Conservation (phyloP, 2,113 vertebrate species). For the Hylia prasina region DNA sequence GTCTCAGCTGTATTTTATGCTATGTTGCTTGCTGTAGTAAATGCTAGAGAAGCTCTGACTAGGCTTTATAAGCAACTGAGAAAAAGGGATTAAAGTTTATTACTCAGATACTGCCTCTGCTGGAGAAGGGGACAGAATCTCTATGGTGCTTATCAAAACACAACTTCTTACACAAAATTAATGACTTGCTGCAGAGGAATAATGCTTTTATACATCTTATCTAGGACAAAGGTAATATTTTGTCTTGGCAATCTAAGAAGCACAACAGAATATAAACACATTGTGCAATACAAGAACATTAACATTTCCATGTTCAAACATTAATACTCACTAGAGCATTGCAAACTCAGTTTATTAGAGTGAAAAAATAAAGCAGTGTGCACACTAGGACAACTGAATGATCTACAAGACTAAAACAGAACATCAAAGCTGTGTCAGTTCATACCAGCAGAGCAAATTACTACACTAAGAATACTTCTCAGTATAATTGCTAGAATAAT, state of each 20-base stretch:
- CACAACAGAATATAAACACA: background rate
- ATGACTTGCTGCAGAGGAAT: background rate
- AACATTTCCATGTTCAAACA: background rate
- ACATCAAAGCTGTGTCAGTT: background rate
- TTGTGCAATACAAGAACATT: background rate
- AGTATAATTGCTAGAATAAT: background rate
- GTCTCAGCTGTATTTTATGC: background rate
- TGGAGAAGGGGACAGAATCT: background rate
- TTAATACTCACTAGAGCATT: background rate
- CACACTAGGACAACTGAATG: background rate
- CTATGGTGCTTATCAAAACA: background rate
- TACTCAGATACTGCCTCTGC: background rate
- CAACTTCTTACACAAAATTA: background rate
- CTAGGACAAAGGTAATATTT: background rate
- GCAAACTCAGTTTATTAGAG: background rate
- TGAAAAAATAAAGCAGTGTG: background rate
- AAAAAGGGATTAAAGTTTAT: background rate
- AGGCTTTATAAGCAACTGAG: background rate
- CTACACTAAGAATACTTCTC: background rate
- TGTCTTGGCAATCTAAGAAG: background rate
- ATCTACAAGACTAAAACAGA: background rate
- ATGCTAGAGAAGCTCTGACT: background rate
- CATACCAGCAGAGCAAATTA: background rate
- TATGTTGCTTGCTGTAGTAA: background rate
- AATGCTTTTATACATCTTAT: background rate